Base-by-base conservation (phyloP, 2,113 vertebrate genomes). In the Dascyllus trimaculatus region DNA sequence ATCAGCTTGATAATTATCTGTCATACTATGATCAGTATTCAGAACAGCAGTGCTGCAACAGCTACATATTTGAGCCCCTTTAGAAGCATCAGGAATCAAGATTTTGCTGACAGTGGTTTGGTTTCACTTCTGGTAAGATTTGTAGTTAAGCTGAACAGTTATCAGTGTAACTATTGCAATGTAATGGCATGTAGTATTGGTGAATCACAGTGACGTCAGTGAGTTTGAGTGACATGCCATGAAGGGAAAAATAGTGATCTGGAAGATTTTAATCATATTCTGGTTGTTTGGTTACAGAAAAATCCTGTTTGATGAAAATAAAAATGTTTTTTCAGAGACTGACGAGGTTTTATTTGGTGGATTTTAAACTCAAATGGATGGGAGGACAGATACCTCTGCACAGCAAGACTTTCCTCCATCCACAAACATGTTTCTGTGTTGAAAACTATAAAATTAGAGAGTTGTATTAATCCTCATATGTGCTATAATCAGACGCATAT, bases 231-330 rank as follows among this genome's bases (percentile, higher is more conserved):
- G 64, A 82, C 67, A 65, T 56, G 35, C 18, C 67, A 70, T 78
- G 5, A 53, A 35, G 25, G 19, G 22, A 38, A 48, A 1, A 8
- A 43, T 35, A 57, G 24, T 29, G 21, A 45, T 75, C 51, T 38
- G 63, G 63, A 64, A 48, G 46, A 61, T 76, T 85, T 81, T 11
- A 60, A 46, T 5, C 21, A 60, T 62, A 26, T 73, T 70, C 65
- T 67, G 57, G 45, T 69, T 69, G 18, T 77, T 89, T 88, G 38
- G 68, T 71, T 71, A 73, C 54, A 63, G 32, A 77, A 5, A 67
- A 84, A 87, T 70, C 43, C 35, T 82, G 83, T 85, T 85, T 71
- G 43, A 81, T 71, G 45, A 65, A 80, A 89, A 87, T 81, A 72
- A 81, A 86, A 61, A 43, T 0, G 4, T 10, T n/a, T 60, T 84